Base-by-base conservation (phyloP, 2,888 invertebrate species). In the Coecobrya sp. region DNA sequence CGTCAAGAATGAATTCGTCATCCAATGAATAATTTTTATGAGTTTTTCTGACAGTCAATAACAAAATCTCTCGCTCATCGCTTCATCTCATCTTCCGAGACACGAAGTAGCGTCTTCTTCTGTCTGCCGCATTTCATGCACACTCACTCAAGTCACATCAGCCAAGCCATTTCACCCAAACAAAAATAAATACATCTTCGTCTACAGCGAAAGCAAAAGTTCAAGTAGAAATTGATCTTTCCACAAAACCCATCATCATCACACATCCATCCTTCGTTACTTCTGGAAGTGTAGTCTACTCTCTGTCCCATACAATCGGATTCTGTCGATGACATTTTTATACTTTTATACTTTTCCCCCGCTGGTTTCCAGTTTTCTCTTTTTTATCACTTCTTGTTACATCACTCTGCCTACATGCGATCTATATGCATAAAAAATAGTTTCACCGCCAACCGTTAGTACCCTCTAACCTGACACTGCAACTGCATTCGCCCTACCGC, bases 21-120 rank as follows among this genome's bases (percentile, higher is more conserved):
- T 79, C 52, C 25, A 79, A 79, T 79, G 79, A 79, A 79, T 79
- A 79, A 27, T 79, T 52, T 79, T 79, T 79, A 52, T 52, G 79
- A 79, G 52, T 79, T 79, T 79, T 79, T 49, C 49, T 79, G 79
- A 79, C 79, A 79, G 79, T 52, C 79, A 79, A 79, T 79, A 52
- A 55, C 25, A 55, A 79, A 79, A 79, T 79, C 79, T 27, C 16
- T 49, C 49, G 22, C 22, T 79, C 52, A 52, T 79, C 79, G 16
- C 52, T 11, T 8, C 73, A 19, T 73, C 27, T 42, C 79, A 27
- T 22, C 49, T n/a, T 25, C 42, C 3, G 10, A n/a, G 13, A 4
- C 79, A 27, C 52, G 13, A 52, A 49, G n/a, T n/a, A 55, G n/a
- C 13, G 22, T 42, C 19, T 19, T 59, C 19, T 19, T 11, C 25